Base-by-base conservation (phyloP, 2,113 vertebrate genomes). In the Syrmaticus mikado region DNA sequence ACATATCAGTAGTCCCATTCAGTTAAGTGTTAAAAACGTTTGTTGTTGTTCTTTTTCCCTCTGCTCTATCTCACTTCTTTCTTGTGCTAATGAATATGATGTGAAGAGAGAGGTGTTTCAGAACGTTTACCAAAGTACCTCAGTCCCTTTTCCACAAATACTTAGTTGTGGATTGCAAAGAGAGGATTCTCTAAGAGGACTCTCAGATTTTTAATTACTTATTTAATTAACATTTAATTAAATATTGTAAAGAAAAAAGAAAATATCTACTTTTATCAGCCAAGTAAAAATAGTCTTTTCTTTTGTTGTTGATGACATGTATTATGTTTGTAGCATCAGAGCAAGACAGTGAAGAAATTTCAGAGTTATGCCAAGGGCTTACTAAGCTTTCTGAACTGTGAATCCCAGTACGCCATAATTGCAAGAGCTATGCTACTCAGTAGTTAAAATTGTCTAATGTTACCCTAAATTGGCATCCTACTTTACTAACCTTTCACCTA, bases 121-220 rank as follows among this genome's bases (percentile, higher is more conserved):
- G 77, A 78, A 89, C 38, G 12, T 87, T 93, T 85, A 41, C 52
- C 57, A 6, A 71, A 79, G 64, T 85, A 78, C 60, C 46, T 85
- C 41, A 67, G 70, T 13, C 45, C 68, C n/a, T 77, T 60, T 68
- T 53, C n/a, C 71, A 43, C 32, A 7, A 11, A 24, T 10, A 50
- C 57, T 48, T 20, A 65, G 38, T 16, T 17, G 22, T 18, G 36
- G 50, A n/a, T 60, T 76, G 36, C 38, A 2, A 12, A 28, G 34
- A 40, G 13, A 43, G 61, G 15, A 64, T 83, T 75, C 61, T 89
- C 27, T 66, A 77, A 53, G 57, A 83, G 41, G 38, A 28, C 64
- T 61, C n/a, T 68, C 18, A 52, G 57, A 57, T 73, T 34, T 66
- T 57, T 40, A 65, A 50, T 65, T 13, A 85, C 64, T 6, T 73